Evolutionary conservation across 1,140 invertebrate species (phyloP), one percentile per base, ranked within the genome.

Genomic region (Macrobrachium rosenbergii): DNA sequence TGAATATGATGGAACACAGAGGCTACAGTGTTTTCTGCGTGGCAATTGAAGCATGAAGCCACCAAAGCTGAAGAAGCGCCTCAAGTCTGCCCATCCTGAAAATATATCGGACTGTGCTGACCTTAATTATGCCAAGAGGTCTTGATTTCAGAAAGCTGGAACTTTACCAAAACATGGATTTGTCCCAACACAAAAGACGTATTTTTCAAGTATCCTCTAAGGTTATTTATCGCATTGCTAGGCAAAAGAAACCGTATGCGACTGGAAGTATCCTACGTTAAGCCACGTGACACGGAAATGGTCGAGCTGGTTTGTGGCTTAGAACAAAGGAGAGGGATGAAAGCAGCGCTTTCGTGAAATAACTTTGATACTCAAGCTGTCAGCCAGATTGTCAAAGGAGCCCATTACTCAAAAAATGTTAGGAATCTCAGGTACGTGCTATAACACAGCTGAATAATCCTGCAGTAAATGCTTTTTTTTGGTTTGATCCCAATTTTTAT

Each of bases 101-200:
- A 63, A 81, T 81, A 58, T 62, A 37, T 64, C 59, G 43, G 79
- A 64, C 75, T 37, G 52, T 77, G 79, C 37, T 12, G n/a, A 81
- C 19, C n/a, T 63, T 28, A 64, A n/a, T 81, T 19, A 14, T 17
- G 60, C 63, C 10, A 64, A 81, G 78, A 80, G 67, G 63, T 59
- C 79, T 81, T 62, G 23, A 81, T 81, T 63, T 81, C 76, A 73
- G 23, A 73, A 85, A 43, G 21, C 7, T 69, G 64, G 45, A 72
- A 82, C 23, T 87, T 69, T 62, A 60, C 64, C 76, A 28, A 62
- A 67, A 72, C 10, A 28, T 59, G 19, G 58, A 60, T 81, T 87
- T 81, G 62, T 23, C 76, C 64, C 76, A 88, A 87, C 88, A 45
- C 75, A 83, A 88, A 90, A 77, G 79, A 59, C 79, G 59, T 75